phyloP scores from a whole-genome alignment of 2,797 vertebrate genomes.

The Momotus momota region DNA sequence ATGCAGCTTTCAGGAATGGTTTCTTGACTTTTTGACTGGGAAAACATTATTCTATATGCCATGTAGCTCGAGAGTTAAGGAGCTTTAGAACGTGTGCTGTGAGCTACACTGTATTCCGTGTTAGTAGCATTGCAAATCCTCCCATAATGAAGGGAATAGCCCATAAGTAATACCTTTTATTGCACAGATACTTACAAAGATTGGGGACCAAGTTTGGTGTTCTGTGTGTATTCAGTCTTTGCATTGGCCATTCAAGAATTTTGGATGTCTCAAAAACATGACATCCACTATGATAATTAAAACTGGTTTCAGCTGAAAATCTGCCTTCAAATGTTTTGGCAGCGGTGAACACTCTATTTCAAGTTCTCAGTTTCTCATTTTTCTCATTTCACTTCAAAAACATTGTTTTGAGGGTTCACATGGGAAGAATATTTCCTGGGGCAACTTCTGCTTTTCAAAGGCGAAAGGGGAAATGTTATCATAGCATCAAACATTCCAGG shows the following conservation, averaged over 20 bases:
- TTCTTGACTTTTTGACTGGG: neutral
- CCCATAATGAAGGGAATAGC: neutral
- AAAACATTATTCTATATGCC: neutral
- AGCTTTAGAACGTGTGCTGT: neutral
- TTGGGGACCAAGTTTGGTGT: neutral
- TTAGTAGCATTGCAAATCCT: neutral
- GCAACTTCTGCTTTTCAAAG: neutral
- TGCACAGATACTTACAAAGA: neutral
- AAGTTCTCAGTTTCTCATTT: neutral
- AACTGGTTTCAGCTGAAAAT: neutral
- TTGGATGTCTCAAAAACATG: neutral
- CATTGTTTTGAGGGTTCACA: neutral
- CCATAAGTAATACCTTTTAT: neutral
- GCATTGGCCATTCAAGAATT: neutral
- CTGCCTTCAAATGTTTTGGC: neutral
- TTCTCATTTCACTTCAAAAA: neutral
- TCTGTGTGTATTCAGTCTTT: neutral
- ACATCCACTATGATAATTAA: neutral
- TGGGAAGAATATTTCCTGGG: neutral
- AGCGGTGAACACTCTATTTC: neutral
- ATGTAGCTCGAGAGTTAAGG: neutral
- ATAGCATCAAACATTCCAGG: fast-evolving
- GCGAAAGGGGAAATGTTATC: fast-evolving
- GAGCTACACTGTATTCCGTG: neutral
- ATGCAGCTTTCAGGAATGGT: neutral